Evolutionary conservation across 1,140 invertebrate genomes (phyloP), one percentile per base, ranked within the genome.

Genomic region (Eupeodes corollae): DNA sequence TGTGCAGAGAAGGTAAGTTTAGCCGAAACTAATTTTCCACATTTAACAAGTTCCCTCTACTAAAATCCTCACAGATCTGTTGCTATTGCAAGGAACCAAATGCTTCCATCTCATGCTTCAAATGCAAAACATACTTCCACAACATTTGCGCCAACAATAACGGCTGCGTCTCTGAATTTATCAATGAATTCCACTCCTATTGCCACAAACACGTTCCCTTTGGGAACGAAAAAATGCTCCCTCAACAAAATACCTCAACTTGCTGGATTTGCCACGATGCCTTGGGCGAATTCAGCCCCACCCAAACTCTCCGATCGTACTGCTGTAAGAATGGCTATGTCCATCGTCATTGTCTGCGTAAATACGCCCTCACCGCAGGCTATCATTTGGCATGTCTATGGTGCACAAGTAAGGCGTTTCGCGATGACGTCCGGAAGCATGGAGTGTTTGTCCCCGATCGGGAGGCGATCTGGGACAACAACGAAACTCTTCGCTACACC

Each of bases 381-480:
- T 65, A 65, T 42, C 64, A 62, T 53, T 44, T 65, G n/a, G 34
- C 41, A 0, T 65, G 63, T 37, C 48, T 62, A 8, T 65, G 63
- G 63, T 65, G 63, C n/a, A 49, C 55, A 0, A 37, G 47, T 0
- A 35, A 47, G 1, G 26, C 48, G 1, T 65, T 65, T 19, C 58
- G 56, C 0, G 49, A 61, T 0, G 15, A 44, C 0, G 52, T 65
- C 1, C 52, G 52, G 0, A 34, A 43, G 30, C 56, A 61, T 39
- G 56, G 58, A 2, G 42, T 65, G 8, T 65, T 53, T 47, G 63
- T 65, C 6, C 63, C 63, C 0, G 54, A 65, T 44, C 53, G 59
- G 5, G 63, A 65, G 41, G 63, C 63, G 1, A 38, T 14, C 6
- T 65, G 63, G 63, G 63, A 65, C 39, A 13, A 32, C 3, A 42